These are phyloP conservation scores for Druon quercuslanigerum DNA, from an alignment of 1,140 invertebrate species.

Conservation along the genomic window DNA sequence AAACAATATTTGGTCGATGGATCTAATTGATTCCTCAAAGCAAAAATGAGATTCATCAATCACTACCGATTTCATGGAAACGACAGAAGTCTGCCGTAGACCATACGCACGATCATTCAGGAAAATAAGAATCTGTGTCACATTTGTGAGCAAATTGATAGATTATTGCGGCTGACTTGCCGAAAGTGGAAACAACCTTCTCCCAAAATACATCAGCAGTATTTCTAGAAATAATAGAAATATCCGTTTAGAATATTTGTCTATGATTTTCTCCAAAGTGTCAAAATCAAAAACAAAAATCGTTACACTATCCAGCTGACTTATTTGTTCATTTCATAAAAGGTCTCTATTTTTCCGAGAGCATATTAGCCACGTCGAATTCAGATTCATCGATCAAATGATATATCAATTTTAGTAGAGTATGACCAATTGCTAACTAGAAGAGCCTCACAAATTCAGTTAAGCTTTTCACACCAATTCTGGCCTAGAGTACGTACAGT, in stretches of 20 bases:
- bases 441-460: background rate
- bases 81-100: background rate
- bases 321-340: background rate
- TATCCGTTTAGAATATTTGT: background rate
- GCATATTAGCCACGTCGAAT: conserved; percentile 27
- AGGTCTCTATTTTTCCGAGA: conserved; percentile 42
- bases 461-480: conserved; percentile 9
- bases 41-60: background rate
- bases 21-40: background rate
- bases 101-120: background rate
- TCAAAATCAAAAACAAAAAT: background rate
- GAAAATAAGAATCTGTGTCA: background rate
- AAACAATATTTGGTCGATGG: background rate
- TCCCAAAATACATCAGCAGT: too few species aligned
- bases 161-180: background rate
- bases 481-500: conserved; percentile 2
- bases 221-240: too few species aligned
- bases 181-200: background rate
- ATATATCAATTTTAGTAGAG: conserved; percentile 52
- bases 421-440: conserved; percentile 50
- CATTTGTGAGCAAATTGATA: conserved; percentile 9
- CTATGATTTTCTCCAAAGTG: too few species aligned
- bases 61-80: background rate
- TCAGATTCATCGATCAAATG: conserved; percentile 54
- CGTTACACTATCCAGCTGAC: background rate